Conservation (phyloP, 2,797 vertebrate genomes). For the Pygocentrus nattereri region DNA sequence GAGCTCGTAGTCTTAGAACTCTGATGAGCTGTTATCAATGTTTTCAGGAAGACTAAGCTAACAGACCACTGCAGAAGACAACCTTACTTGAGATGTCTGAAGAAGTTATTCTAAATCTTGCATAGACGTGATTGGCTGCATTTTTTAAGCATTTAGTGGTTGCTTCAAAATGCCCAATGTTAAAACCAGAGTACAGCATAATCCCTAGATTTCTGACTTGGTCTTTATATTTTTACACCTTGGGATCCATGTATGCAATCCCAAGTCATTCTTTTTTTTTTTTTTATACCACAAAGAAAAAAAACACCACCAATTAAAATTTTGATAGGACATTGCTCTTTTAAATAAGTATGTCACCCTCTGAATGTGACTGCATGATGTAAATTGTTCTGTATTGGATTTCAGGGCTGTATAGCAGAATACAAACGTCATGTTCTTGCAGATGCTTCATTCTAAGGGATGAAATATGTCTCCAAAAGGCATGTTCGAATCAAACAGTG, state of each 20-base stretch:
- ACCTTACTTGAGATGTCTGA: too few species aligned
- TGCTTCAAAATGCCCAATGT: neutral
- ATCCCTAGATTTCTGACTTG: too few species aligned
- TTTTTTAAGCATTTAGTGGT: neutral
- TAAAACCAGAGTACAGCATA: neutral
- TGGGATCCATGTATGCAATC: neutral
- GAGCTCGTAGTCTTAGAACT: too few species aligned
- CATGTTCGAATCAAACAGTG: neutral
- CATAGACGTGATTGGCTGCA: too few species aligned
- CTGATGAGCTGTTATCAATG: too few species aligned
- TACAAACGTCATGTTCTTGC: neutral
- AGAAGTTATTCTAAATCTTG: too few species aligned
- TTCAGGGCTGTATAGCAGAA: neutral
- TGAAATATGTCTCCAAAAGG: neutral
- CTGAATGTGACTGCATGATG: neutral
- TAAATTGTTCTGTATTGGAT: neutral
- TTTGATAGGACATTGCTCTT: neutral
- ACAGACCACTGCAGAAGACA: too few species aligned
- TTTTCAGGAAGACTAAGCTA: too few species aligned
- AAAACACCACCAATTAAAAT: neutral
- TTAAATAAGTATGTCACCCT: neutral
- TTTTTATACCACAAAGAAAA: neutral
- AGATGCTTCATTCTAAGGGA: neutral
- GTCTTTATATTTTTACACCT: too few species aligned
- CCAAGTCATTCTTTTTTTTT: neutral